These are phyloP conservation scores for Nasonia giraulti DNA, from an alignment of 1,140 invertebrate genomes.

Conservation along the genomic window DNA sequence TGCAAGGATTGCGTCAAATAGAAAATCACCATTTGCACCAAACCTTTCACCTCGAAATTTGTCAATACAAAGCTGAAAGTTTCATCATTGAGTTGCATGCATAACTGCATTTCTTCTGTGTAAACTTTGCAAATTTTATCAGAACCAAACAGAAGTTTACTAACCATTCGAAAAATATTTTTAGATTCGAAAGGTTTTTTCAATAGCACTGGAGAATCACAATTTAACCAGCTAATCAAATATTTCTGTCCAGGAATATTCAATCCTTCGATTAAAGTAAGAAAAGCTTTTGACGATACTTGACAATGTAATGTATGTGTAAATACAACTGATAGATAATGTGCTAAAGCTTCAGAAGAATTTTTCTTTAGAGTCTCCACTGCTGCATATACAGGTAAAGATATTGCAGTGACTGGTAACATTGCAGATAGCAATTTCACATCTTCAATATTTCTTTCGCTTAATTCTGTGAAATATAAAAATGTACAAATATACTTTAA, in stretches of 20 bases:
- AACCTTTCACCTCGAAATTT: constrained; percentile 54
- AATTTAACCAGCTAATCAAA: constrained; percentile 58
- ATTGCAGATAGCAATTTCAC: constrained; percentile 34
- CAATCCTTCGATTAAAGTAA: constrained; percentile 55
- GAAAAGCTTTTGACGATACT: constrained; percentile 59
- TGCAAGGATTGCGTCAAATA: constrained; percentile 65
- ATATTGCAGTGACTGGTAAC: constrained; percentile 56
- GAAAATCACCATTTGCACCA: constrained; percentile 62
- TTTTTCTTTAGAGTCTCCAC: constrained; percentile 60
- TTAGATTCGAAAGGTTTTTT: constrained; percentile 50
- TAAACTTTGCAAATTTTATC: constrained; percentile 19
- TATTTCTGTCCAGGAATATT: constrained; percentile 59
- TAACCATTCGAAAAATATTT: constrained; percentile 38
- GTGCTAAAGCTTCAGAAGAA: constrained; percentile 50
- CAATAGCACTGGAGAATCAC: constrained; percentile 36
- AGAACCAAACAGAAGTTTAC: constrained; percentile 37
- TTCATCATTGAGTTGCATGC: constrained; percentile 42
- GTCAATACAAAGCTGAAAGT: constrained; percentile 53
- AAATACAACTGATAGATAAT: constrained; percentile 61
- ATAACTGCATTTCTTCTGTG: constrained; percentile 12
- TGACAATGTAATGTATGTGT: constrained; percentile 66
- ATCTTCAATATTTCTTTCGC: constrained; percentile 42
- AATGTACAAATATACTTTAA: not conserved
- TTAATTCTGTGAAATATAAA: constrained; percentile 52
- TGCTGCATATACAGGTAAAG: constrained; percentile 62